Base-by-base conservation (phyloP, 2,797 vertebrate genomes). In the Oophaga sylvatica region DNA sequence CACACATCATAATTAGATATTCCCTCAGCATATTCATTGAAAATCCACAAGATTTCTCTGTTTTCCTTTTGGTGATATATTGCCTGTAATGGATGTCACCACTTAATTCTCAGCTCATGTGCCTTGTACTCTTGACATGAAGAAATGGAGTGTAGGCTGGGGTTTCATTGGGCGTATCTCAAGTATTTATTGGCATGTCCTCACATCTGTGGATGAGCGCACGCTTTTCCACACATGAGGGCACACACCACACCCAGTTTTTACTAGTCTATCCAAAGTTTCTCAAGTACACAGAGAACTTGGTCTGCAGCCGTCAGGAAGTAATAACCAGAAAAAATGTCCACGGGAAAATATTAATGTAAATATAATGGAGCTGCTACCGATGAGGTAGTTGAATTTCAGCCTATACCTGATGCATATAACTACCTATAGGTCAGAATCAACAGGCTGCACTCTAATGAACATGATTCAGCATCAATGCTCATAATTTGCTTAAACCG, bases 221-320 rank as follows among this genome's bases (percentile, higher is more conserved):
- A 89, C 45, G 57, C 31, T 86, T 89, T 82, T 85, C 80, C 80
- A 83, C 60, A 65, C 22, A 83, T 78, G 62, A 89, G 68, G 63
- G 65, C 87, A 29, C 83, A 56, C 71, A 89, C 84, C 73, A 81
- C 67, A 67, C 48, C 48, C 83, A 82, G 13, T 62, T 17, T 76
- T 41, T 11, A 67, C 45, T 78, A 59, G 57, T 20, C 84, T 60
- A 84, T 80, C 78, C 83, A 59, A 22, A 81, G n/a, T 75, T 82
- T 89, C 60, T 78, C 88, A 82, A 80, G 83, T 85, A 88, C 77
- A 88, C 31, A 71, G 17, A 79, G 84, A 78, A 78, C 79, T 82
- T 86, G 84, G 87, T 57, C 63, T 84, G n/a, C n/a, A 84, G 81
- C 53, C 65, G 56, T 62, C 22, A 53, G 81, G 62, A 89, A 86